A percentile compares a stretch with the other conserved stretches of the same genome.
Evolutionary conservation across 2,888 invertebrate species (phyloP).

Genomic region (Drosophila anomelani): DNA sequence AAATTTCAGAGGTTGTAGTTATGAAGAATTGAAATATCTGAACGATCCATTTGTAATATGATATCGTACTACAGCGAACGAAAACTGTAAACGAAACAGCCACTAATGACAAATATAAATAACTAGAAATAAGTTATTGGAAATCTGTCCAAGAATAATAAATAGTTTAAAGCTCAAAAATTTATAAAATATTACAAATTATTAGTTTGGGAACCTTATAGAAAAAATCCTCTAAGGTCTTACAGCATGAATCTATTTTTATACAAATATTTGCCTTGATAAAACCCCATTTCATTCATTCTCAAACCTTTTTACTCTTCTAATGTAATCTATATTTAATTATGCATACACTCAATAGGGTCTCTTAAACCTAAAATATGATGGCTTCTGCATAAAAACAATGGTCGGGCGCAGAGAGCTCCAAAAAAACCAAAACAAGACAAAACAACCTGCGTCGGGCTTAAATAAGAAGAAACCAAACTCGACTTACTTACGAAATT

Average conservation of each 20-base stretch:
- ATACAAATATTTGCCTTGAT: slow-evolving; percentile 8
- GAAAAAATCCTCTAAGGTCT: background rate
- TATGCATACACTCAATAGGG: slow-evolving; percentile 21
- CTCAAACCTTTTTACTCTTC: background rate
- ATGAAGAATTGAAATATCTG: slow-evolving; percentile 39
- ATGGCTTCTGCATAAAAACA: slow-evolving; percentile 46
- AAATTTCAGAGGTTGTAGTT: slow-evolving; percentile 28
- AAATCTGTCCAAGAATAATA: background rate
- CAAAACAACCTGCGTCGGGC: slow-evolving; percentile 32
- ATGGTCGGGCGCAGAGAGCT: slow-evolving; percentile 24
- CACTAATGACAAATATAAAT: slow-evolving; percentile 17
- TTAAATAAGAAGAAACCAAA: slow-evolving; percentile 35
- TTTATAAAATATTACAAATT: background rate
- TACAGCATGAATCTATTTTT: background rate
- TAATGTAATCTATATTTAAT: slow-evolving; percentile 19
- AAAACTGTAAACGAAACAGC: slow-evolving; percentile 14
- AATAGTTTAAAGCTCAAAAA: background rate
- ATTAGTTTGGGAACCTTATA: background rate
- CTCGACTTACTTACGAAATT: slow-evolving; percentile 58
- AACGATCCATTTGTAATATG: slow-evolving; percentile 36
- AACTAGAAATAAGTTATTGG: background rate
- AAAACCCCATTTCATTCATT: slow-evolving; percentile 19
- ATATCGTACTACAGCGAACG: slow-evolving; percentile 11
- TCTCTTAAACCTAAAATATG: slow-evolving; percentile 30
- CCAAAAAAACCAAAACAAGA: slow-evolving; percentile 48